Percentiles rank a stretch among this genome's conserved stretches.
phyloP scores from a whole-genome alignment of 2,797 vertebrate genomes.

The Oryzias dopingdopingensis region DNA sequence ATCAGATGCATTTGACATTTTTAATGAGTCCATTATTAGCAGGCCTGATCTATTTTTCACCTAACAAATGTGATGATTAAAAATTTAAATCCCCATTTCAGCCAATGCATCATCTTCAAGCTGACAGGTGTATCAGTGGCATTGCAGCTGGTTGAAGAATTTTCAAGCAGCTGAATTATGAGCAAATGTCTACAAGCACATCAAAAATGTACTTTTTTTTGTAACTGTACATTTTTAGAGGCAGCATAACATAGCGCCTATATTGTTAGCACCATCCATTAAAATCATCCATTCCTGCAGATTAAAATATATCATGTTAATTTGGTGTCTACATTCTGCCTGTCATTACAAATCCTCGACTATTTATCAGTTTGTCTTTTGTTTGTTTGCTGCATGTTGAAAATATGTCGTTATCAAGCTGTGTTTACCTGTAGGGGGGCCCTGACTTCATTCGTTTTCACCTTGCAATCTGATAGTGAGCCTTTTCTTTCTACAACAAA shows the following conservation, averaged over 20 bases:
- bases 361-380: slow-evolving; percentile 29
- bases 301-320: too few relatives aligned
- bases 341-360: slow-evolving; percentile 30
- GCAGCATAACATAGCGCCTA: background rate
- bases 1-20: slow-evolving; percentile 55
- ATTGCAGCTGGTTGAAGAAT: slow-evolving; percentile 1
- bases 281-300: too few relatives aligned
- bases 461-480: slow-evolving; percentile 23
- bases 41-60: slow-evolving; percentile 36
- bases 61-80: slow-evolving; percentile 58
- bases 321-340: slow-evolving; percentile 5
- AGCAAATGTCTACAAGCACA: slow-evolving; percentile 1
- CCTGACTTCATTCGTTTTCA: slow-evolving; percentile 30
- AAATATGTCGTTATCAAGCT: slow-evolving; percentile 24
- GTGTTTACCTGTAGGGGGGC: slow-evolving; percentile 23
- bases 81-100: slow-evolving; percentile 53
- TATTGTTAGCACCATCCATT: too few relatives aligned
- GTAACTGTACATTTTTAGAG: background rate
- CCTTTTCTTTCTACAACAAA: slow-evolving; percentile 24
- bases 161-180: background rate
- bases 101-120: slow-evolving; percentile 21
- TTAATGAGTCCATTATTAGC: slow-evolving; percentile 44
- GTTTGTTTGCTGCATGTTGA: slow-evolving; percentile 29
- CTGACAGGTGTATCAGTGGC: slow-evolving; percentile 10
- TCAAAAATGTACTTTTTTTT: background rate